Evolutionary conservation across 2,888 invertebrate species (phyloP).

Genomic region (Troides aeacus): DNA sequence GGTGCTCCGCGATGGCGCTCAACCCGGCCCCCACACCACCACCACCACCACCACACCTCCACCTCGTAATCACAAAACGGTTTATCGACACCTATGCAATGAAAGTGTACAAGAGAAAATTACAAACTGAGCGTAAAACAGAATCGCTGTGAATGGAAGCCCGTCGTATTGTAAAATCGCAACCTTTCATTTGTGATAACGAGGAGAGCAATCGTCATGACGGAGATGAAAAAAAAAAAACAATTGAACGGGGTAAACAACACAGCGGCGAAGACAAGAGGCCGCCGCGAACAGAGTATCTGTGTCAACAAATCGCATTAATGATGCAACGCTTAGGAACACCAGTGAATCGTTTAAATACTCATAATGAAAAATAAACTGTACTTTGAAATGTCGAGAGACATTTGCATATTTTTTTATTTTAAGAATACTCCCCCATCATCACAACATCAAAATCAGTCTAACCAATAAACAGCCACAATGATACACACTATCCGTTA

Average conservation of each 20-base stretch:
- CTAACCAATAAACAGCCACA: too few species aligned
- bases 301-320: conserved; percentile 14
- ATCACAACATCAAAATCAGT: too few species aligned
- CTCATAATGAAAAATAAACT: background rate
- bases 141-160: conserved; percentile 13
- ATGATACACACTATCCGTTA: too few species aligned
- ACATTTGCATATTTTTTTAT: too few species aligned
- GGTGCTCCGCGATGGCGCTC: conserved; percentile 59
- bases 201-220: background rate
- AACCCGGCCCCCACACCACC: conserved; percentile 49
- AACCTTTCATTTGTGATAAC: conserved; percentile 9
- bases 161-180: conserved; percentile 30
- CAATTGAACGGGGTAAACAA: background rate
- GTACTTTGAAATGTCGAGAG: background rate
- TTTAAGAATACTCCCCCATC: too few species aligned
- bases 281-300: conserved; percentile 1
- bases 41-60: conserved; percentile 43
- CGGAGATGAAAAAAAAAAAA: background rate
- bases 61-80: conserved; percentile 69
- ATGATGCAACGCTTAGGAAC: conserved; percentile 6
- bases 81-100: conserved; percentile 61
- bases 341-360: background rate
- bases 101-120: conserved; percentile 48
- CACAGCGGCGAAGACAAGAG: background rate
- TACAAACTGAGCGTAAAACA: conserved; percentile 28